Base-by-base conservation (phyloP, 1,140 invertebrate genomes). In the Coenobita brevimanus region DNA sequence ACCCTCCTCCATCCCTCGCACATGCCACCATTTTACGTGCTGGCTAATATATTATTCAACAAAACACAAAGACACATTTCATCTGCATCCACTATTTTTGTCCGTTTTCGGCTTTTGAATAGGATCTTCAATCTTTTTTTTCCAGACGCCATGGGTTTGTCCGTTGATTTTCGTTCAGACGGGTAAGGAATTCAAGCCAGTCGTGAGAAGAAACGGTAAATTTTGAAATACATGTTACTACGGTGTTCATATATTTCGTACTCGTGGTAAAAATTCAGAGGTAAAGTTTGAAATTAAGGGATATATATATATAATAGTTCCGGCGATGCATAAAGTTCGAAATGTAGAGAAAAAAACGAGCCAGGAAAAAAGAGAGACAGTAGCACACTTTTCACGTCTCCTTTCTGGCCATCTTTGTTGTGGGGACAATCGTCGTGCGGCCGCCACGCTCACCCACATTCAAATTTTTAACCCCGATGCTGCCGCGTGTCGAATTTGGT, bases 1-100 rank as follows among this genome's bases (percentile, higher is more conserved):
- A 57, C 41, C 3, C 75, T 43, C 43, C 43, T 10, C 1, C 24
- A n/a, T 8, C 17, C 3, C 1, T 21, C 43, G 54, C 57, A 64
- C 79, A 60, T 60, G 54, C 30, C 79, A 60, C 57, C 57, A 30
- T 67, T 60, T 43, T 41, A 15, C 33, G n/a, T 41, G 15, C 54
- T 60, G 67, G 30, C 60, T 46, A 17, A 82, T 69, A 82, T 82
- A 82, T 69, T 69, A 82, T 82, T 82, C 33, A 69, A 82, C 80
- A 82, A 69, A 82, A 82, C 64, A 82, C 80, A 82, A 82, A 24
- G 62, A 82, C 80, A 82, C 80, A 82, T 82, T 82, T 82, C 62
- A 82, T 69, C 62, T 69, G 64, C 38, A 69, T 69, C 41, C 62
- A 27, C 62, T 69, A 82, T 82, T 69, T 82, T 82, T 69, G 75